Conservation (phyloP, 2,797 vertebrate species). For the Rachycentron canadum region DNA sequence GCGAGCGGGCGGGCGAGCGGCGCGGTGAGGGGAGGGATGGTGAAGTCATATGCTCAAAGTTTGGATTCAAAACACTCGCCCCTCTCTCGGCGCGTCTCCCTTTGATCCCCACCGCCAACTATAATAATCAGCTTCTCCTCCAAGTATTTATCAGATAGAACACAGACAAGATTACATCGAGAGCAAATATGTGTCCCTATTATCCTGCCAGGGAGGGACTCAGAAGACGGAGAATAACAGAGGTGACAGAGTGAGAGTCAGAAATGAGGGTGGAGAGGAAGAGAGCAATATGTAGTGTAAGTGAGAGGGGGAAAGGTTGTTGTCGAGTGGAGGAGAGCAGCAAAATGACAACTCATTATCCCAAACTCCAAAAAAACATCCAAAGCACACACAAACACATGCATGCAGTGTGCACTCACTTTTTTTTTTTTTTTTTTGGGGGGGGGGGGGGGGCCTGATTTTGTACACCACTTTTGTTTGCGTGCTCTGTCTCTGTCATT, state of each 20-base stretch:
- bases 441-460: too few relatives aligned
- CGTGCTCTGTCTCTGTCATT: conserved; percentile 78
- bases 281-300: conserved; percentile 63
- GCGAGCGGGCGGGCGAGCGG: conserved; percentile 45
- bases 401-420: conserved; percentile 42
- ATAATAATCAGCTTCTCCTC: conserved; percentile 80
- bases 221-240: conserved; percentile 76
- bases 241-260: conserved; percentile 72
- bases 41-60: conserved; percentile 81
- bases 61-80: conserved; percentile 80
- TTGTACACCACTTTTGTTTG: conserved; percentile 80
- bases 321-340: conserved; percentile 68
- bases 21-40: conserved; percentile 34
- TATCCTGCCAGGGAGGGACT: conserved; percentile 79
- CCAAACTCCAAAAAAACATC: conserved; percentile 70
- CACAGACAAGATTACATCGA: conserved; percentile 80
- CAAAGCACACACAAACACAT: conserved; percentile 57
- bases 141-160: conserved; percentile 82
- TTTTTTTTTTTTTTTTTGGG: too few relatives aligned
- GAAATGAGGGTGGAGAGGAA: conserved; percentile 62
- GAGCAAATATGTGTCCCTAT: conserved; percentile 84
- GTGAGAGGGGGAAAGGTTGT: conserved; percentile 65
- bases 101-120: conserved; percentile 80
- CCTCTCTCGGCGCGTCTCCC: conserved; percentile 58
- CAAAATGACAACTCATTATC: conserved; percentile 84